Percentiles rank a stretch among this genome's conserved stretches.
These are phyloP conservation scores for Caenorhabditis elegans DNA, from an alignment of 1,140 invertebrate genomes.

Conservation along the genomic window WBcel235 BX284605.5:6468001-6468500, in stretches of 20 bases:
- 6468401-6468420: constrained; percentile 15
- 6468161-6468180: not conserved
- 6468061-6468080: too few species aligned
- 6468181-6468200: not conserved
- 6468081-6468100: not conserved
- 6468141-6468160: not conserved
- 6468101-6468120: not conserved
- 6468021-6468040: constrained; percentile 13
- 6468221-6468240: too few species aligned
- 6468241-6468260: too few species aligned
- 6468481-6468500: constrained; percentile 11
- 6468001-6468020: constrained; percentile 18
- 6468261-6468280: too few species aligned
- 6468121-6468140: not conserved
- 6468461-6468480: not conserved
- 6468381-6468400: not conserved
- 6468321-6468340: too few species aligned
- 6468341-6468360: not conserved
- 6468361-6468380: not conserved
- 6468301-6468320: too few species aligned
- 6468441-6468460: constrained; percentile 5
- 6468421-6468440: not conserved
- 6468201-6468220: not conserved
- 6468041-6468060: constrained; percentile 19
- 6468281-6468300: too few species aligned